phyloP scores from a whole-genome alignment of 2,888 invertebrate genomes.

The Achlya flavicornis region DNA sequence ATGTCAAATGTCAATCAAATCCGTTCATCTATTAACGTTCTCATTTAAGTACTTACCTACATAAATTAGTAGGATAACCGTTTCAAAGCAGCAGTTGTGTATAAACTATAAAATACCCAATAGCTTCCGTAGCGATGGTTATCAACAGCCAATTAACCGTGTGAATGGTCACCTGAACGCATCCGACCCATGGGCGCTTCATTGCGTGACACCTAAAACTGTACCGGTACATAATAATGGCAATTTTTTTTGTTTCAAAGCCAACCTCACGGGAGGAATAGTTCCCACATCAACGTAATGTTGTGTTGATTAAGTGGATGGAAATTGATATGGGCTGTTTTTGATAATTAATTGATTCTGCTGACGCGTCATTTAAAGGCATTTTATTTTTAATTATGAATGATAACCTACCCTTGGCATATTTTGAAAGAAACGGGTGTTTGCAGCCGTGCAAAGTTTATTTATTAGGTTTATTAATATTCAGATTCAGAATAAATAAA shows the following conservation, averaged over 20 bases:
- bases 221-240: conserved; percentile 41
- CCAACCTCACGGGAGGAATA: conserved; percentile 21
- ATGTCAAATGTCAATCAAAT: too few species aligned
- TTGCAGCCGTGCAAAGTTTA: too few species aligned
- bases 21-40: too few species aligned
- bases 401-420: too few species aligned
- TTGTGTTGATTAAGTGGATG: conserved; percentile 11
- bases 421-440: too few species aligned
- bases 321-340: not conserved
- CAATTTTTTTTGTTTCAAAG: conserved; percentile 43
- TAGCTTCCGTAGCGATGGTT: conserved; percentile 37
- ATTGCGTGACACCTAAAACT: conserved; percentile 59
- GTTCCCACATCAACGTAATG: conserved; percentile 55
- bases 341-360: not conserved
- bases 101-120: conserved; percentile 17
- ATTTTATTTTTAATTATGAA: too few species aligned
- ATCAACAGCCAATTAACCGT: conserved; percentile 47
- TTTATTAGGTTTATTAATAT: too few species aligned
- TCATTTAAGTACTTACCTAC: too few species aligned
- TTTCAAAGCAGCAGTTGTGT: conserved; percentile 15
- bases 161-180: conserved; percentile 67
- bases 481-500: too few species aligned
- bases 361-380: not conserved
- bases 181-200: conserved; percentile 29
- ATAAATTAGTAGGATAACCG: not conserved